A percentile compares a stretch with the other conserved stretches of the same genome.
Conservation (phyloP, 2,888 invertebrate genomes). For the Liodrosophila aerea region DNA sequence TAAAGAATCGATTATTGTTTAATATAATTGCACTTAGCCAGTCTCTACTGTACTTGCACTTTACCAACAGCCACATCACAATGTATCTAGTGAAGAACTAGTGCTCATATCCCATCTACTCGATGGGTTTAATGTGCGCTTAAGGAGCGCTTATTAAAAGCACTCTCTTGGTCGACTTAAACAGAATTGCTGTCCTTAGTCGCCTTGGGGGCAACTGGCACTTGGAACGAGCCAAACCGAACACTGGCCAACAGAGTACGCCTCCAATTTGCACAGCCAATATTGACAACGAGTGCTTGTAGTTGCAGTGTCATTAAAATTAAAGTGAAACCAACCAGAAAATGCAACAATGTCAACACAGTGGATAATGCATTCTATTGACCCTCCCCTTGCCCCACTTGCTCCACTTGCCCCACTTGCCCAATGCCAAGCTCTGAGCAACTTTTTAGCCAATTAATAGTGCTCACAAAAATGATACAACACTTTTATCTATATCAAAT, state of each 20-base stretch:
- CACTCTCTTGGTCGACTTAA: conserved; percentile 3
- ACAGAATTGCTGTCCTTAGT: conserved; percentile 20
- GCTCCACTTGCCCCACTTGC: not conserved
- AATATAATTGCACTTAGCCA: too few species aligned
- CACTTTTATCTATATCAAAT: too few species aligned
- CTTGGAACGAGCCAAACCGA: not conserved
- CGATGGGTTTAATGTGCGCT: conserved; percentile 32
- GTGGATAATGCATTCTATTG: conserved; percentile 29
- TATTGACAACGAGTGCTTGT: conserved; percentile 40
- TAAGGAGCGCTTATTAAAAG: conserved; percentile 40
- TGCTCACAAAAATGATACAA: not conserved
- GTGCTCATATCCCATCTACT: conserved; percentile 21
- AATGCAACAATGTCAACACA: conserved; percentile 47
- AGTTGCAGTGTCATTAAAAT: conserved; percentile 46
- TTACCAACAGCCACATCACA: not conserved
- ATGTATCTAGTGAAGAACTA: too few species aligned
- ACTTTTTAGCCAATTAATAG: conserved; percentile 26
- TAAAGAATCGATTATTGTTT: too few species aligned
- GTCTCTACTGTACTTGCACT: not conserved
- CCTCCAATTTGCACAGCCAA: conserved; percentile 60
- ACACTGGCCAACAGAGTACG: conserved; percentile 36
- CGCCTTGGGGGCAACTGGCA: conserved; percentile 16
- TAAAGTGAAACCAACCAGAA: conserved; percentile 48
- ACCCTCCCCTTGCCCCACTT: not conserved
- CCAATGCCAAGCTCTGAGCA: conserved; percentile 3